Evolutionary conservation across 2,797 vertebrate genomes (phyloP).

Genomic region (Arctocebus calabarensis): DNA sequence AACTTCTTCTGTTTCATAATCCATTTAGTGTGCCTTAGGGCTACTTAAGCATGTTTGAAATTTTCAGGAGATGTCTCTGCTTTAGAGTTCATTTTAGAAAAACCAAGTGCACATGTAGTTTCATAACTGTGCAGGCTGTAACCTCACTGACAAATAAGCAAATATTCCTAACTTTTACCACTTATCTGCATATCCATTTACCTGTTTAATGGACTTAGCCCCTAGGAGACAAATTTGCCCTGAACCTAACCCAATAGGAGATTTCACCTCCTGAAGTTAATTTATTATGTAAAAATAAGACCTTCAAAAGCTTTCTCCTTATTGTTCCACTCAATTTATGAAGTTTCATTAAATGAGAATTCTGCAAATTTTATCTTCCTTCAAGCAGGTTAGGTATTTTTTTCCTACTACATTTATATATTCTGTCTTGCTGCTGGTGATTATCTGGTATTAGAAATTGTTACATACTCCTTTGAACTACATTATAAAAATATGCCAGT

Average conservation of each 20-base stretch:
- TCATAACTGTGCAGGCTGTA: neutral
- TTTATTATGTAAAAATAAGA: constrained; percentile 50
- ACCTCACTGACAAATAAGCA: neutral
- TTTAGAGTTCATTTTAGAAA: constrained; percentile 13
- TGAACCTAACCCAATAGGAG: neutral
- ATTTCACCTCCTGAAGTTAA: neutral
- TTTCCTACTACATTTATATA: neutral
- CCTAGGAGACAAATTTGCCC: neutral
- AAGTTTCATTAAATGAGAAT: constrained; percentile 54
- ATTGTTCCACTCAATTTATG: constrained; percentile 36
- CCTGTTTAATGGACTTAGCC: neutral
- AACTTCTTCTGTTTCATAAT: neutral
- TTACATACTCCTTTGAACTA: neutral
- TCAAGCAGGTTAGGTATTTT: constrained; percentile 51
- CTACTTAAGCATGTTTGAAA: neutral
- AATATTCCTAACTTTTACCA: neutral
- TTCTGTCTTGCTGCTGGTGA: neutral
- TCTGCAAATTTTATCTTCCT: constrained; percentile 45
- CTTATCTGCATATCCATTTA: neutral
- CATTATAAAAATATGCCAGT: neutral
- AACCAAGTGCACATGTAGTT: neutral
- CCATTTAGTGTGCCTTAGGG: neutral
- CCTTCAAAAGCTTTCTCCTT: constrained; percentile 28
- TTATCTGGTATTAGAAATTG: neutral
- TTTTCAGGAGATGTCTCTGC: neutral